Evolutionary conservation across 2,888 invertebrate species (phyloP).

Genomic region (Synergus japonicus): DNA sequence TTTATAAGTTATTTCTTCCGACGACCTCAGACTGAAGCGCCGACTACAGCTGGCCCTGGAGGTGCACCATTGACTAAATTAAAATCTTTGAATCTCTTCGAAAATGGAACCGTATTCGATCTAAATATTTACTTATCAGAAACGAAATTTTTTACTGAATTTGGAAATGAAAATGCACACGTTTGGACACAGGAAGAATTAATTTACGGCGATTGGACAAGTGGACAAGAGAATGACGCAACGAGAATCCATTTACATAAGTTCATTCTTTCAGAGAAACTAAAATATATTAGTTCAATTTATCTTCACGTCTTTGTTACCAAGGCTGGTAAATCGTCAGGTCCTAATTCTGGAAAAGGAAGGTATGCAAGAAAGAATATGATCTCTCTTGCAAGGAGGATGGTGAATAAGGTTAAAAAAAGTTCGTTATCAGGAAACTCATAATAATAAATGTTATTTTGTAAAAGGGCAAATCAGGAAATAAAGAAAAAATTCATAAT

Average conservation of each 20-base stretch:
- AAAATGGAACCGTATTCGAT: constrained; percentile 91
- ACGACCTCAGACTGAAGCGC: constrained; percentile 79
- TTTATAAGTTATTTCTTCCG: constrained; percentile 95
- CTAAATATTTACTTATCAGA: constrained; percentile 94
- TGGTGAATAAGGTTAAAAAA: constrained; percentile 94
- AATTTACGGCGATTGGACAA: constrained; percentile 94
- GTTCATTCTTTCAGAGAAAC: constrained; percentile 83
- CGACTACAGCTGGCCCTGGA: constrained; percentile 69
- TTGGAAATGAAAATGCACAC: constrained; percentile 83
- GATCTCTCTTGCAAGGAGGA: constrained; percentile 86
- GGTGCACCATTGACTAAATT: constrained; percentile 75
- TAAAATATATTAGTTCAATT: constrained; percentile 95
- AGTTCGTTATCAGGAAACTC: constrained; percentile 90
- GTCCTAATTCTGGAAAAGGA: constrained; percentile 84
- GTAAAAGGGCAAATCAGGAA: too few relatives aligned
- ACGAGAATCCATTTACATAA: constrained; percentile 83
- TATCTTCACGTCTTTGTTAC: constrained; percentile 95
- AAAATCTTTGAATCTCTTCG: constrained; percentile 86
- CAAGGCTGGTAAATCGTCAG: constrained; percentile 88
- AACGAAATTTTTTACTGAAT: constrained; percentile 84
- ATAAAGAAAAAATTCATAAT: too few relatives aligned
- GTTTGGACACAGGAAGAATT: constrained; percentile 91
- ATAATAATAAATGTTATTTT: constrained; percentile 80
- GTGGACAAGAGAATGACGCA: constrained; percentile 89
- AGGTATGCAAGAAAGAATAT: constrained; percentile 80